Base-by-base conservation (phyloP, 2,113 vertebrate genomes). In the Thunnus maccoyii region DNA sequence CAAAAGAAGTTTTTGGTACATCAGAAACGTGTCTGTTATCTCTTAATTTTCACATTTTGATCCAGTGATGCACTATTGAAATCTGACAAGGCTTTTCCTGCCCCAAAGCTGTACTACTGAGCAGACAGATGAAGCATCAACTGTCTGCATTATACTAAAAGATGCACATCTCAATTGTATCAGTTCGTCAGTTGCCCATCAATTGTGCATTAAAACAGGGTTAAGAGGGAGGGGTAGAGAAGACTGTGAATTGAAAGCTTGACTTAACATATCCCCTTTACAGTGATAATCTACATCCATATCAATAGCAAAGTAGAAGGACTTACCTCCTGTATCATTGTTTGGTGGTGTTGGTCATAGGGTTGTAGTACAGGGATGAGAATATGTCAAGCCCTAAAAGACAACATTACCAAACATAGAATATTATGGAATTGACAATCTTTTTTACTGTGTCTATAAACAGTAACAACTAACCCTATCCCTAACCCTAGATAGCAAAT, bases 81-180 rank as follows among this genome's bases (percentile, higher is more conserved):
- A 56, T 62, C 20, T 67, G n/a, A 76, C 27, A 30, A 50, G 27
- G 27, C 18, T 56, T 61, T 73, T 67, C 41, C 54, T 27, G n/a
- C 9, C n/a, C 12, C 51, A 4, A 63, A 25, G 57, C 22, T 62
- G 14, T 36, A 54, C n/a, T 7, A 60, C 41, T 69, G 17, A 63
- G 41, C n/a, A 62, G 54, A 63, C 22, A 61, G 62, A 67, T 25
- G 5, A 16, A 48, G 4, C 27, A 51, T 57, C 22, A 54, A 46
- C 15, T 25, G 70, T 74, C 5, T 51, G 3, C 6, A n/a, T 2
- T 15, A 15, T 27, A 9, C 17, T 65, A 13, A 15, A 25, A 17
- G 36, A 56, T 63, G 27, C 30, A 46, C 11, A 25, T 12, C 13
- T 36, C 25, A 4, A 11, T 9, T 54, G 20, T 11, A 27, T 27